These are phyloP conservation scores for Drosophila demipolita DNA, from an alignment of 2,888 invertebrate species.

Conservation along the genomic window DNA sequence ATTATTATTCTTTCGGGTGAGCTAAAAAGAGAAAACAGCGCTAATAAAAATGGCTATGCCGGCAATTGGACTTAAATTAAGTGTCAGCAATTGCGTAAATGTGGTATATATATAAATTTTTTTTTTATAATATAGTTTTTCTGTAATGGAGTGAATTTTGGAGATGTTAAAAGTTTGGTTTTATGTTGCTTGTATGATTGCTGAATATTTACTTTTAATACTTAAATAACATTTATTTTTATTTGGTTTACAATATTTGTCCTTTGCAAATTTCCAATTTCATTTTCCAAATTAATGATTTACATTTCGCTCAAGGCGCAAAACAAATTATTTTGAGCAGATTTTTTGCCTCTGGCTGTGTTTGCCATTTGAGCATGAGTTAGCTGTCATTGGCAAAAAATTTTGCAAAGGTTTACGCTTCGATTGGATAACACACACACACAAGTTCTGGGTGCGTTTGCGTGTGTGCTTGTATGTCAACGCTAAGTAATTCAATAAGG, in stretches of 20 bases:
- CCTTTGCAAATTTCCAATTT: constrained; percentile 1
- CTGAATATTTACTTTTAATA: background rate
- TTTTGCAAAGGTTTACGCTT: constrained; percentile 21
- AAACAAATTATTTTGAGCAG: constrained; percentile 16
- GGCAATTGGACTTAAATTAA: constrained; percentile 48
- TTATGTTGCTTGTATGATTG: background rate
- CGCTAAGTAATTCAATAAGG: constrained; percentile 63
- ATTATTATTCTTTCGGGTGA: constrained; percentile 8
- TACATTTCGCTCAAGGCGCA: constrained; percentile 13
- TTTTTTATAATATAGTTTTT: too few species aligned
- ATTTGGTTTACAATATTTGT: background rate
- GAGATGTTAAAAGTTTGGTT: too few species aligned
- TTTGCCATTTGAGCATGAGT: constrained; percentile 31
- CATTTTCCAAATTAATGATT: constrained; percentile 16
- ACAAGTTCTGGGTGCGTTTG: background rate
- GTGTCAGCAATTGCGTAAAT: constrained; percentile 36
- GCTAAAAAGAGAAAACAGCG: background rate
- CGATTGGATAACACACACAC: constrained; percentile 23
- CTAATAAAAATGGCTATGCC: constrained; percentile 29
- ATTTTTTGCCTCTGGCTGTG: background rate
- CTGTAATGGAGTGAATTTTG: too few species aligned
- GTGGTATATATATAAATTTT: background rate
- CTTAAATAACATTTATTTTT: background rate
- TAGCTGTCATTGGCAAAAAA: constrained; percentile 21
- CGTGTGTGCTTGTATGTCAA: constrained; percentile 15